phyloP scores from a whole-genome alignment of 1,140 invertebrate genomes.

The Doryteuthis pealeii region DNA sequence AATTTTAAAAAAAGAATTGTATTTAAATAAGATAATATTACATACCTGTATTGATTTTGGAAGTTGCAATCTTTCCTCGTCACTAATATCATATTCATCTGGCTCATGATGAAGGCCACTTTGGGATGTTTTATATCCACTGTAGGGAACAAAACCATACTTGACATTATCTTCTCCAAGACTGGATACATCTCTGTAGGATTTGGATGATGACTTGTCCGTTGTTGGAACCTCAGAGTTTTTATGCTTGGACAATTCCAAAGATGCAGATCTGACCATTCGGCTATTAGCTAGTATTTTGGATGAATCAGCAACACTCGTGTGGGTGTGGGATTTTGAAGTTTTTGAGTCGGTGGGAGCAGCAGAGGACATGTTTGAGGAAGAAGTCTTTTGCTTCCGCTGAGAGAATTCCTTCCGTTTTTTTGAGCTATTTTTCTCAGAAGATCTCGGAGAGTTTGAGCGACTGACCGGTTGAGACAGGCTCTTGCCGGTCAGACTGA shows the following conservation, averaged over 20 bases:
- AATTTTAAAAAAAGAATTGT: neutral
- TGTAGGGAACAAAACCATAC: neutral
- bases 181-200: slow-evolving; percentile 1
- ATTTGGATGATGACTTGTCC: neutral
- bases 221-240: neutral
- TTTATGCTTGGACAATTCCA: neutral
- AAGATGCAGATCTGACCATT: slow-evolving; percentile 2
- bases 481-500: slow-evolving; percentile 33
- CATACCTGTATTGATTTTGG: slow-evolving; percentile 3
- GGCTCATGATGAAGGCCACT: neutral
- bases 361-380: slow-evolving; percentile 60
- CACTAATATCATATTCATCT: neutral
- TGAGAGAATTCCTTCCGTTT: slow-evolving; percentile 87
- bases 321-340: neutral
- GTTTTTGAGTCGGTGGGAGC: slow-evolving; percentile 67
- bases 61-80: neutral
- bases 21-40: neutral
- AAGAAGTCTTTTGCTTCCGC: slow-evolving; percentile 65
- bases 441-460: slow-evolving; percentile 51
- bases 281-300: neutral
- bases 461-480: slow-evolving; percentile 40
- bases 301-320: neutral
- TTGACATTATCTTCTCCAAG: neutral
- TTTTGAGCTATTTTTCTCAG: slow-evolving; percentile 90
- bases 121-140: neutral